These are phyloP conservation scores for Triplophysa rosa DNA, from an alignment of 2,113 vertebrate genomes.

Conservation along the genomic window DNA sequence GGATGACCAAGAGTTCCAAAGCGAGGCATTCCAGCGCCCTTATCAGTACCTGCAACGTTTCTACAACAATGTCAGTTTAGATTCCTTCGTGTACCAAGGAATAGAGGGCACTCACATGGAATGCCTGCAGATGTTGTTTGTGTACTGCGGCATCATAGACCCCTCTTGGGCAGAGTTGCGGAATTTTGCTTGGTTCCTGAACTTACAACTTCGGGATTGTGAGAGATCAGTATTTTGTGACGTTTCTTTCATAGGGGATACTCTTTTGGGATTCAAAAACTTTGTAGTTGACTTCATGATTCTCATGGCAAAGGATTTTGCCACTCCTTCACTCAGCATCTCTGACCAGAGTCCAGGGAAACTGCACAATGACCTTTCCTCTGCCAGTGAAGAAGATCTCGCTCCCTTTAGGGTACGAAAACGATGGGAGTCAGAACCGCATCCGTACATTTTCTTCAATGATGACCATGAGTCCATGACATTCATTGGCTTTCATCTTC, in stretches of 20 bases:
- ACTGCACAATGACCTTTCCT: conserved; percentile 58
- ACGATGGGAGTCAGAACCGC: conserved; percentile 93
- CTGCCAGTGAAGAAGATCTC: conserved; percentile 79
- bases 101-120: conserved; percentile 81
- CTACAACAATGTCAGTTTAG: conserved; percentile 70
- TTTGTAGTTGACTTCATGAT: conserved; percentile 97
- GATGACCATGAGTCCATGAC: conserved; percentile 88
- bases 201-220: conserved; percentile 85
- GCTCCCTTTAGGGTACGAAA: conserved; percentile 88
- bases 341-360: conserved; percentile 88
- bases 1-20: conserved; percentile 82
- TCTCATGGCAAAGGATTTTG: conserved; percentile 94
- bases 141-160: conserved; percentile 83
- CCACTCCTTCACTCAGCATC: conserved; percentile 87
- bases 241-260: conserved; percentile 75
- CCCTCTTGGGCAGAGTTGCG: conserved; percentile 92
- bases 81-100: conserved; percentile 72
- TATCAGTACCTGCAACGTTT: conserved; percentile 89
- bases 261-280: conserved; percentile 85
- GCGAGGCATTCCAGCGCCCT: conserved; percentile 87
- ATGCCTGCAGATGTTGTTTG: conserved; percentile 86
- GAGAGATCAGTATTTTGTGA: conserved; percentile 89
- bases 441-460: conserved; percentile 96
- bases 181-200: conserved; percentile 90
- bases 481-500: conserved; percentile 91